Conservation (phyloP, 2,888 invertebrate genomes). For the Oligia strigilis region DNA sequence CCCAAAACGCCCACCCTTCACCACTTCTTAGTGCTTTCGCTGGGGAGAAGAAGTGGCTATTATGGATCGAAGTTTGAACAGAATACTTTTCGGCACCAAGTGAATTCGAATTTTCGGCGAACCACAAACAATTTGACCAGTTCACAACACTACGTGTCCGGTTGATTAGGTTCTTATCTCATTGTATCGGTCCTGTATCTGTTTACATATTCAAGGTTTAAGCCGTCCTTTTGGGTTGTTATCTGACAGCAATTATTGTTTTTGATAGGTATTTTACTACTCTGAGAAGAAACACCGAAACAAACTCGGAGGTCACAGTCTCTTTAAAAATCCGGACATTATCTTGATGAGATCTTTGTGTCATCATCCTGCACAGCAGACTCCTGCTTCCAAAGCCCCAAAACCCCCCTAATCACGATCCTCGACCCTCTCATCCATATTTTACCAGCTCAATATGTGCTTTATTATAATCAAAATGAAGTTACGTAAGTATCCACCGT, state of each 20-base stretch:
- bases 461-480: conserved; percentile 21
- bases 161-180: conserved; percentile 45
- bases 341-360: not conserved
- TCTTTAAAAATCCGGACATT: not conserved
- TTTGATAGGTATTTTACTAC: no score
- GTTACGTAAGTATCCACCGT: not conserved
- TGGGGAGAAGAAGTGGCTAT: no score
- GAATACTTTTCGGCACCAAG: not conserved
- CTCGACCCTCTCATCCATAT: no score
- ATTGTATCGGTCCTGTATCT: conserved; percentile 31
- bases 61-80: not conserved
- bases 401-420: not conserved
- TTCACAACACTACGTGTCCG: conserved; percentile 27
- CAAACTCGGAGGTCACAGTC: not conserved
- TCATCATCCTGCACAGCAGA: not conserved
- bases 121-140: not conserved
- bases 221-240: conserved; percentile 16
- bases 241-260: conserved; percentile 10
- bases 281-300: not conserved
- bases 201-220: conserved; percentile 42
- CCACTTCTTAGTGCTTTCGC: no score
- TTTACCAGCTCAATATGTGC: not conserved
- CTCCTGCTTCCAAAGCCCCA: not conserved
- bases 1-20: no score
- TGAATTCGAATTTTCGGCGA: not conserved